Percentiles rank a stretch among this genome's conserved stretches.
Conservation (phyloP, 2,797 vertebrate species). For the Fistularia tabacaria region DNA sequence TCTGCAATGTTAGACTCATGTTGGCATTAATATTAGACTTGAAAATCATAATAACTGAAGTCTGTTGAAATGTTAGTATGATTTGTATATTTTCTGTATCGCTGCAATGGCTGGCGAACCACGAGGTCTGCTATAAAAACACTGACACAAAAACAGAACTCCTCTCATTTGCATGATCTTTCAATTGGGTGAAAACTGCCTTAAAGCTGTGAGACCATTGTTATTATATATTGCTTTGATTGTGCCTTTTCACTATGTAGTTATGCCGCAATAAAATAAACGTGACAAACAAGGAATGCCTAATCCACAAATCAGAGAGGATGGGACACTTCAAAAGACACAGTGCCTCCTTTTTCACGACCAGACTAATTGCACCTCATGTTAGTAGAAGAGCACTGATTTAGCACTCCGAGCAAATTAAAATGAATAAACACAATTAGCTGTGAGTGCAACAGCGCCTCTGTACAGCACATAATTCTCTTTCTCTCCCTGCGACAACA, state of each 20-base stretch:
- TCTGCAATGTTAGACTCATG: too few relatives aligned
- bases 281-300: conserved; percentile 19
- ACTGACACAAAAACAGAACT: too few relatives aligned
- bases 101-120: too few relatives aligned
- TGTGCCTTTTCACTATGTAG: not conserved
- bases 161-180: too few relatives aligned
- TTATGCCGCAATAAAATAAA: conserved; percentile 22
- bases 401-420: conserved; percentile 78
- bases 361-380: conserved; percentile 68
- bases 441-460: conserved; percentile 54
- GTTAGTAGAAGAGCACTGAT: conserved; percentile 69
- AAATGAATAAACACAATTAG: conserved; percentile 81
- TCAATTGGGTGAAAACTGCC: too few relatives aligned
- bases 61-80: too few relatives aligned
- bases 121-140: too few relatives aligned
- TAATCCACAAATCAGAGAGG: conserved; percentile 44
- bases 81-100: too few relatives aligned
- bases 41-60: too few relatives aligned
- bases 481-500: conserved; percentile 40
- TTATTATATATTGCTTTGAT: not conserved
- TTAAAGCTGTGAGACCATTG: not conserved
- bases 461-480: conserved; percentile 47
- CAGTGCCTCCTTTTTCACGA: conserved; percentile 55
- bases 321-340: conserved; percentile 56
- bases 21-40: too few relatives aligned